phyloP scores from a whole-genome alignment of 1,140 invertebrate species.

The Odontomachus brunneus region DNA sequence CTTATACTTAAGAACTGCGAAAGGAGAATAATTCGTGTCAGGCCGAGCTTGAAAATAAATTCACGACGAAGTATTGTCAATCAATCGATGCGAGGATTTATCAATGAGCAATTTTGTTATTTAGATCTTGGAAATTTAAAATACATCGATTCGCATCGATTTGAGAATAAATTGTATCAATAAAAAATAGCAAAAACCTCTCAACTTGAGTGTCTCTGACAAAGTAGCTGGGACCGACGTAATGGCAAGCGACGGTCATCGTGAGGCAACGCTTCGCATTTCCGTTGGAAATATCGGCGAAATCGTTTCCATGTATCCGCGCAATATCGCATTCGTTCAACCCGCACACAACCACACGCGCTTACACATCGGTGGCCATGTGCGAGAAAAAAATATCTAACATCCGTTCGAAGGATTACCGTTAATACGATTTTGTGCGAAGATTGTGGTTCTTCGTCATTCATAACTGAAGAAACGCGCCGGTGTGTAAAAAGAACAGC shows the following conservation, averaged over 20 bases:
- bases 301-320: constrained; percentile 43
- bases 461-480: background rate
- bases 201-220: background rate
- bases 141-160: background rate
- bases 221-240: constrained; percentile 3
- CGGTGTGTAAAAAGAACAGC: background rate
- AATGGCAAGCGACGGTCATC: background rate
- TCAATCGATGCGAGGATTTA: background rate
- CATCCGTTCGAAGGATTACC: constrained; percentile 41
- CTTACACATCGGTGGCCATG: background rate
- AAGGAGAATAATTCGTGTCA: background rate
- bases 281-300: constrained; percentile 31
- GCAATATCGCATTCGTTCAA: constrained; percentile 32
- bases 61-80: background rate
- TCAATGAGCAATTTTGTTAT: background rate
- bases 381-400: constrained; percentile 34
- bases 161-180: background rate
- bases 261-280: constrained; percentile 33
- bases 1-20: background rate
- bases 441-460: constrained; percentile 20
- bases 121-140: background rate
- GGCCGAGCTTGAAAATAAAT: background rate
- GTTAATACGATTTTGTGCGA: constrained; percentile 20
- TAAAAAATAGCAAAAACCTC: background rate
- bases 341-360: constrained; percentile 20